Conservation (phyloP, 1,140 invertebrate genomes). For the Scaptodrosophila lebanonensis region DNA sequence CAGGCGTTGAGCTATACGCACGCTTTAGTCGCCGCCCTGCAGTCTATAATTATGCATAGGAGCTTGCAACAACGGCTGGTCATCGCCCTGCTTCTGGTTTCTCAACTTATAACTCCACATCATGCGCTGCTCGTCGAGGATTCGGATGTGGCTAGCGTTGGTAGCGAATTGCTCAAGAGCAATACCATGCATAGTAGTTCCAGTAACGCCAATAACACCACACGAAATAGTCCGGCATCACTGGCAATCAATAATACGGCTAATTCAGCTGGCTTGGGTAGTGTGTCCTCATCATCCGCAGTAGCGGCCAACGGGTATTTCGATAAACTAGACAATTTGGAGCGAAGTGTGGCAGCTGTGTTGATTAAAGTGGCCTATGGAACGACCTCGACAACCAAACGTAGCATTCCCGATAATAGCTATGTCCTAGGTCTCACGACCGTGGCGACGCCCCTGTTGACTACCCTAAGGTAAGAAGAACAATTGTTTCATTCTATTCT, state of each 20-base stretch:
- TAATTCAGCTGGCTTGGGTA: constrained; percentile 26
- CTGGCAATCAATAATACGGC: constrained; percentile 1
- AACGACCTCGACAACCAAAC: constrained; percentile 80
- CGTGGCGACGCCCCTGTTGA: constrained; percentile 80
- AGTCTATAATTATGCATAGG: too few species aligned
- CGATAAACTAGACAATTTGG: constrained; percentile 78
- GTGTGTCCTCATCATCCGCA: constrained; percentile 24
- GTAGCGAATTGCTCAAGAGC: constrained; percentile 2
- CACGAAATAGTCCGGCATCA: constrained; percentile 7
- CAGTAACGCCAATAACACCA: constrained; percentile 24
- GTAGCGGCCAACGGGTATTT: constrained; percentile 52
- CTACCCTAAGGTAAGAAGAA: constrained; percentile 78
- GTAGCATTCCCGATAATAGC: constrained; percentile 82
- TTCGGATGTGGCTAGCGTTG: constrained; percentile 1
- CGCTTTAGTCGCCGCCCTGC: too few species aligned
- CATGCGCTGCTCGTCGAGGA: constrained; percentile 41
- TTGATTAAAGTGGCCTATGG: constrained; percentile 84
- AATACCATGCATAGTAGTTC: constrained; percentile 1
- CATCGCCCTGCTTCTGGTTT: constrained; percentile 26
- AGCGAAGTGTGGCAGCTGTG: constrained; percentile 82
- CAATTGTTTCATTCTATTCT: too few species aligned
- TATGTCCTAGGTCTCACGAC: constrained; percentile 81
- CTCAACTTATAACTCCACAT: constrained; percentile 31
- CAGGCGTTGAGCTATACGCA: too few species aligned
- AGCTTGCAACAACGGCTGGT: too few species aligned